Percentiles rank a stretch among this genome's conserved stretches.
Conservation (phyloP, 2,797 vertebrate species). For the Hemibagrus guttatus region DNA sequence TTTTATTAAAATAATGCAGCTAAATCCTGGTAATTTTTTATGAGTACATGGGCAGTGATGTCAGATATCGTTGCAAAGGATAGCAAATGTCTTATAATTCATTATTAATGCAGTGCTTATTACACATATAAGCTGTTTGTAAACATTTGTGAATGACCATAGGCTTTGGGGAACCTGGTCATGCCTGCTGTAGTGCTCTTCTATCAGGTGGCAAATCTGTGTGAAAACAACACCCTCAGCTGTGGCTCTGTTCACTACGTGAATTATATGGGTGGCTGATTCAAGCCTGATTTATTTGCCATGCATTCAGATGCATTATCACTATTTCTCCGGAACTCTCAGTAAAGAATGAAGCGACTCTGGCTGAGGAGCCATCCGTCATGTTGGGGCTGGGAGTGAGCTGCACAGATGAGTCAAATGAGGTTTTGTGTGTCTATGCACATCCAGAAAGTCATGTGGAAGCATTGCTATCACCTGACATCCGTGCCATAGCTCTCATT, state of each 20-base stretch:
- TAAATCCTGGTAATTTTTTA: not conserved
- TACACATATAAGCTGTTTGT: not conserved
- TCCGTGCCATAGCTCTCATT: not conserved
- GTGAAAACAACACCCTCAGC: conserved; percentile 46
- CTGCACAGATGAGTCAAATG: conserved; percentile 21
- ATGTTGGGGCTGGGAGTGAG: conserved; percentile 28
- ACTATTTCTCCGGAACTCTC: conserved; percentile 48
- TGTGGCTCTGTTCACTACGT: conserved; percentile 43
- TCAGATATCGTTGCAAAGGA: not conserved
- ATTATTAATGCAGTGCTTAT: not conserved
- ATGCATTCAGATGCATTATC: conserved; percentile 54
- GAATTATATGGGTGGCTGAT: conserved; percentile 40
- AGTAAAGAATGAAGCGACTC: conserved; percentile 50
- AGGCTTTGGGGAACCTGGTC: not conserved
- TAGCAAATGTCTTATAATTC: not conserved
- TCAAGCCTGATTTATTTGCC: conserved; percentile 55
- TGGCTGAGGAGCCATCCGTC: conserved; percentile 48
- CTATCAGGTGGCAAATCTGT: conserved; percentile 47
- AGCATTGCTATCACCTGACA: not conserved
- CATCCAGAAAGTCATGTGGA: conserved; percentile 24
- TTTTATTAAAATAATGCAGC: too few species aligned
- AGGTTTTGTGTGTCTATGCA: conserved; percentile 5
- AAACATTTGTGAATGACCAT: not conserved
- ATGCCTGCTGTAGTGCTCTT: not conserved
- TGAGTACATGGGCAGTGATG: not conserved